phyloP scores from a whole-genome alignment of 2,797 vertebrate genomes.

The Mionectes olivaceus region DNA sequence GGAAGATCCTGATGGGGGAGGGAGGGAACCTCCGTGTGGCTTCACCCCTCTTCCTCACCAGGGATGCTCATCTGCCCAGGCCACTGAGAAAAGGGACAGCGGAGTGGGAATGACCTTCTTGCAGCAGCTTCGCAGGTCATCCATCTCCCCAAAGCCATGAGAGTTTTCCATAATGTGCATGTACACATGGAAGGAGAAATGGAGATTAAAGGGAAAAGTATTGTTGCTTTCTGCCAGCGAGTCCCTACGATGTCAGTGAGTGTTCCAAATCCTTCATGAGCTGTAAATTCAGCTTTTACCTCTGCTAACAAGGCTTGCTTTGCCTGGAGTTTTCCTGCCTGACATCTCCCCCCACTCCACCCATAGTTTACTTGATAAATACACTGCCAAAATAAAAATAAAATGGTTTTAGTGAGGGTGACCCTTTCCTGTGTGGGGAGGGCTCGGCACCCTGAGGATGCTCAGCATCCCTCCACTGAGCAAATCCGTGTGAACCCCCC shows the following conservation, averaged over 20 bases:
- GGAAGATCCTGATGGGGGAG: background rate
- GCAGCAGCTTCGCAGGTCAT: background rate
- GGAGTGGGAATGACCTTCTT: background rate
- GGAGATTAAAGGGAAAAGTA: background rate
- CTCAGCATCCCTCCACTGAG: background rate
- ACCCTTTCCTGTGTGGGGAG: rapidly evolving
- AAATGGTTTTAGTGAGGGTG: background rate
- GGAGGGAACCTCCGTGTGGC: background rate
- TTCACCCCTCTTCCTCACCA: rapidly evolving
- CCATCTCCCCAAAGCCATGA: background rate
- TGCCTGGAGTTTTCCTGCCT: background rate
- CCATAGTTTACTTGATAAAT: background rate
- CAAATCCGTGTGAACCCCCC: background rate
- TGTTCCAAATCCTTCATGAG: background rate
- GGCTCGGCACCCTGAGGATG: background rate
- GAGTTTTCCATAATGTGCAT: rapidly evolving
- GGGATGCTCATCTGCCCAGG: background rate
- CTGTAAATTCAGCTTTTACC: background rate
- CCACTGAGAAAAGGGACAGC: background rate
- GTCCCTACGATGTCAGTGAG: rapidly evolving
- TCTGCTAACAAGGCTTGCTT: background rate
- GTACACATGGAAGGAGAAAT: rapidly evolving
- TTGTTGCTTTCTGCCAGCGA: rapidly evolving
- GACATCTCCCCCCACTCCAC: background rate
- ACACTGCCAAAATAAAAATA: background rate